These are phyloP conservation scores for Syndactyla subalaris DNA, from an alignment of 2,797 vertebrate genomes.

Conservation along the genomic window DNA sequence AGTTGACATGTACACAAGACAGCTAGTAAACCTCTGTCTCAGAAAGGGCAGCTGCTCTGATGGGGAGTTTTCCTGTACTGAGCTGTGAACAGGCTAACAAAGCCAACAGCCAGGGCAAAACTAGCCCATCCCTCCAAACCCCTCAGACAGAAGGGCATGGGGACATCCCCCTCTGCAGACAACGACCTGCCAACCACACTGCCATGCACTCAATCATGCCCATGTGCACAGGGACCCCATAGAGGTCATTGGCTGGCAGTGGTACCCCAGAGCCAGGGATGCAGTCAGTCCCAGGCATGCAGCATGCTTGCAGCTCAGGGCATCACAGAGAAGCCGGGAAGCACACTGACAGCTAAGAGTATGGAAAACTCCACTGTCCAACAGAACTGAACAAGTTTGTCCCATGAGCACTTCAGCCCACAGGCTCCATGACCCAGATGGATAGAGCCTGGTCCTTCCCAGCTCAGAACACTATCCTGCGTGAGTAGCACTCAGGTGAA, in stretches of 20 bases:
- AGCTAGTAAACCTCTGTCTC: neutral
- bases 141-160: accelerated
- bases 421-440: neutral
- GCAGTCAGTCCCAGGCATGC: neutral
- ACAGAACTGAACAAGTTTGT: neutral
- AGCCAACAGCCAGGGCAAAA: accelerated
- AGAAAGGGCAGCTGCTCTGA: neutral
- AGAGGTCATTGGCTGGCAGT: accelerated
- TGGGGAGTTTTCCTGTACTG: neutral
- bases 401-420: neutral
- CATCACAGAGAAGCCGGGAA: no score
- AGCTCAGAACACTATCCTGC: neutral
- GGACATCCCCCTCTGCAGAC: accelerated
- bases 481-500: neutral
- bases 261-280: accelerated
- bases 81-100: accelerated
- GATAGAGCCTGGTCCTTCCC: neutral
- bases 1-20: neutral
- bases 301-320: neutral
- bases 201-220: accelerated
- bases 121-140: neutral
- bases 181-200: neutral
- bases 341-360: accelerated
- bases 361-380: accelerated
- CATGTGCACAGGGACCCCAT: accelerated